A percentile compares a stretch with the other conserved stretches of the same genome.
Evolutionary conservation across 1,140 invertebrate genomes (phyloP).

Genomic region (Bombus confusus): DNA sequence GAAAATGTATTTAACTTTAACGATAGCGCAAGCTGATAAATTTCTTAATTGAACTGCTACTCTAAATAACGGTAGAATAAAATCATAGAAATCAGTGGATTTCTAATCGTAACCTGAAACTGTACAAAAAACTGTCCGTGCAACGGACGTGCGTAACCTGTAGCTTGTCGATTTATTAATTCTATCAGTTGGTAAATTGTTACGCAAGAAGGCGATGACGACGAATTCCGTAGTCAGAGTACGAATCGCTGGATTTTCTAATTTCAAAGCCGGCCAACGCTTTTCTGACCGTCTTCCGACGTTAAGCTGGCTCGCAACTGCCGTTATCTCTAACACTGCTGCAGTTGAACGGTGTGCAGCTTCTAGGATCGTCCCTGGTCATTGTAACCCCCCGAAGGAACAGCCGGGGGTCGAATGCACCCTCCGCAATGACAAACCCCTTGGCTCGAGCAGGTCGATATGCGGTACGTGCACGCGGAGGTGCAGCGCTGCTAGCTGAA

Average conservation of each 20-base stretch:
- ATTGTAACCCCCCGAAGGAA: slow-evolving; percentile 70
- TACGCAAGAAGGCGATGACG: neutral
- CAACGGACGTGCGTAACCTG: neutral
- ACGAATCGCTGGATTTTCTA: slow-evolving; percentile 56
- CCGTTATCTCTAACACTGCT: slow-evolving; percentile 65
- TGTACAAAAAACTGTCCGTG: neutral
- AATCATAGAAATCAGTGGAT: neutral
- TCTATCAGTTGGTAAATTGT: neutral
- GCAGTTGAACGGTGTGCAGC: slow-evolving; percentile 65
- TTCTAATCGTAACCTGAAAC: neutral
- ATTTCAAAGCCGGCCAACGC: slow-evolving; percentile 39
- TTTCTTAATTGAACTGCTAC: neutral
- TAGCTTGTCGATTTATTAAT: neutral
- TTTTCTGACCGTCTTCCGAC: slow-evolving; percentile 44
- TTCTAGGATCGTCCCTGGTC: slow-evolving; percentile 70
- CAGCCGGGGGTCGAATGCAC: slow-evolving; percentile 65
- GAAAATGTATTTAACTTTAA: neutral
- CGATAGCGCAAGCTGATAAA: neutral
- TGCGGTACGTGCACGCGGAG: slow-evolving; percentile 62
- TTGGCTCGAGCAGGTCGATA: slow-evolving; percentile 74
- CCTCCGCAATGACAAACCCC: slow-evolving; percentile 73
- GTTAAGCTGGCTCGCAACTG: slow-evolving; percentile 56
- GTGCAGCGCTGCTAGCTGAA: slow-evolving; percentile 49
- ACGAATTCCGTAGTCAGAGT: slow-evolving; percentile 1
- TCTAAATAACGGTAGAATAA: neutral